Evolutionary conservation across 2,113 vertebrate species (phyloP), one percentile per base, ranked within the genome.

Genomic region (Rhagologus leucostigma): DNA sequence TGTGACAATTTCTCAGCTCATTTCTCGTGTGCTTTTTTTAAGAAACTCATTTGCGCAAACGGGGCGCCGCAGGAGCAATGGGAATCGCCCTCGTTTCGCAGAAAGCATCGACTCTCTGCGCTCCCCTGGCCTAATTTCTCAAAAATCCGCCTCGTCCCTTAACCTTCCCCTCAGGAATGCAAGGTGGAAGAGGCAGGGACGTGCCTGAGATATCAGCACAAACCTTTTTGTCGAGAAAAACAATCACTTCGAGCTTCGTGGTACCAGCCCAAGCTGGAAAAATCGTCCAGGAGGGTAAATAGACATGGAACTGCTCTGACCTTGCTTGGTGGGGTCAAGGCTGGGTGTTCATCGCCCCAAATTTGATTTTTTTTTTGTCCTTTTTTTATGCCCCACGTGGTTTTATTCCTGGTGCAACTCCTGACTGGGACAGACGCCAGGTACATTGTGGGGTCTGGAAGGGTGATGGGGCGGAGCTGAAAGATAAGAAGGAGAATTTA

Each of bases 91-190:
- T 56, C 0, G 0, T 49, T 71, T 17, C 2, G 20, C 37, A 39
- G 46, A n/a, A 37, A 56, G 33, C 81, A 10, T 17, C 1, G 22
- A 37, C 32, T 53, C 62, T 33, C 76, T 42, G 13, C 0, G 0
- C 42, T 52, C 37, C 29, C 33, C 73, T 33, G 69, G 44, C 84
- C 89, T 73, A 21, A 33, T 87, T 93, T 62, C 84, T 53, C 74
- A 59, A 49, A 37, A 70, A 59, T 42, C 59, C 0, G 0, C 50
- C 42, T 76, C 0, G 0, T 52, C 70, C 57, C 62, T 78, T 30
- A 3, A 19, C 35, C 16, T 71, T 75, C 37, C 55, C 63, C n/a
- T 77, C 0, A 0, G 33, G 67, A 60, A 32, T 2, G 13, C 20
- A 2, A 49, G 59, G 71, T 53, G 67, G 80, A 32, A 76, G 76